Conservation (phyloP, 2,113 vertebrate genomes). For the Microcebus tavaratra region DNA sequence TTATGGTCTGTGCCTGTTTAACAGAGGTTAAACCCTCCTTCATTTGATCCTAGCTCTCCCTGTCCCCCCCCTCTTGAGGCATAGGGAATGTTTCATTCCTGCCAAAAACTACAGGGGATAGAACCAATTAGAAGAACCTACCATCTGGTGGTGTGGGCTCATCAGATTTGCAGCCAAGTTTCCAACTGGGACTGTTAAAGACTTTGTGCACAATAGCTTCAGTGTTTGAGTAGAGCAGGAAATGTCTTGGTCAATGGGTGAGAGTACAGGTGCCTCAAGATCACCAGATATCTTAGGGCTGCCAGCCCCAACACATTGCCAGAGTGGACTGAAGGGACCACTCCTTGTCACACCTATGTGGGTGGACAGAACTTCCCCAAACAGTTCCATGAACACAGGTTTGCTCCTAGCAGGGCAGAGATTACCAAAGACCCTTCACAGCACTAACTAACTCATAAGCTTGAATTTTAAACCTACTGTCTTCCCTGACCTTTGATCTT, state of each 20-base stretch:
- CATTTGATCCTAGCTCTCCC: constrained; percentile 10
- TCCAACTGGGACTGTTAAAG: constrained; percentile 59
- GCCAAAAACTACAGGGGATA: constrained; percentile 64
- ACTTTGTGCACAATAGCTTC: constrained; percentile 36
- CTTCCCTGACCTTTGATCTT: not conserved
- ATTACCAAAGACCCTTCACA: not conserved
- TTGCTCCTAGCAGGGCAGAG: not conserved
- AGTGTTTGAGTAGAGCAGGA: not conserved
- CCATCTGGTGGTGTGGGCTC: constrained; percentile 74
- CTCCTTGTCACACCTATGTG: not conserved
- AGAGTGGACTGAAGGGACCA: not conserved
- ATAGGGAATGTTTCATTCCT: constrained; percentile 49
- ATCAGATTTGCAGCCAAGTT: constrained; percentile 58
- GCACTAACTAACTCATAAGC: not conserved
- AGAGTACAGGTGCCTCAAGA: not conserved
- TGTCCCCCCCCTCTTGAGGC: not conserved
- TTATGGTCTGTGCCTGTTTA: constrained; percentile 24
- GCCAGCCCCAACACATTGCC: not conserved
- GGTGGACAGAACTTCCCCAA: not conserved
- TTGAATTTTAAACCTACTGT: not conserved
- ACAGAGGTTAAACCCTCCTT: constrained; percentile 51
- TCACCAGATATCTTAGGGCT: not conserved
- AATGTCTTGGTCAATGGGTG: not conserved
- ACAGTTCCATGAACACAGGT: not conserved
- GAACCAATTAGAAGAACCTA: constrained; percentile 69